Evolutionary conservation across 1,140 invertebrate species (phyloP), one percentile per base, ranked within the genome.

Genomic region (Sinonovacula constricta): DNA sequence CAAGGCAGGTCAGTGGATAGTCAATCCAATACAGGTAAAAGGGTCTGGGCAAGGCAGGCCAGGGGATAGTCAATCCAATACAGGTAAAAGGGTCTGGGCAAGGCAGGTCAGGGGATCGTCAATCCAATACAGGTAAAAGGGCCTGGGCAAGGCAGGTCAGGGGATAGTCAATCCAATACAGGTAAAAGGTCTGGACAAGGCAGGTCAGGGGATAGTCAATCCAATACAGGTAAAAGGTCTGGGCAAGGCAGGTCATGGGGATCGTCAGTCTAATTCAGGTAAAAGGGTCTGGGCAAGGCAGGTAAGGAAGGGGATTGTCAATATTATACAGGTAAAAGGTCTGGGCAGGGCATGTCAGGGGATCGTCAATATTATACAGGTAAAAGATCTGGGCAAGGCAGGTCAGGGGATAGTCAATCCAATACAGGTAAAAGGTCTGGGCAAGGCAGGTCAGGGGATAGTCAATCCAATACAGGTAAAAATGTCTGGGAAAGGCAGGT

Each of bases 351-450:
- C 93, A 36, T 96, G 97, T 88, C 97, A 99, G 92, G 98, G 98
- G n/a, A 93, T 97, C 83, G 96, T 96, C 7, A 95, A 95, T 59
- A 97, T 97, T 62, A 96, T 98, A 79, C 95, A 97, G 92, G 95
- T 95, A 85, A 91, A 97, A 93, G 98, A 98, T 0, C 91, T 99
- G 12, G 98, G 98, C 4, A 96, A 96, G 88, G 93, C 93, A 36
- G 96, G 97, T 88, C 97, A 99, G 92, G 98, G 98, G n/a, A 93
- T 97, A 83, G 96, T 96, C 7, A 95, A 95, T 59, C 97, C 97
- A 60, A 96, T 98, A 79, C 95, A 97, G 92, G 95, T 95, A 85
- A 91, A 97, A 93, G 98, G 98, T 0, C 91, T 99, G 12, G 98
- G 98, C 4, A 96, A 96, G 88, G 93, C 93, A 36, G 96, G 97